Conservation (phyloP, 2,113 vertebrate species). For the Pyxicephalus adspersus region DNA sequence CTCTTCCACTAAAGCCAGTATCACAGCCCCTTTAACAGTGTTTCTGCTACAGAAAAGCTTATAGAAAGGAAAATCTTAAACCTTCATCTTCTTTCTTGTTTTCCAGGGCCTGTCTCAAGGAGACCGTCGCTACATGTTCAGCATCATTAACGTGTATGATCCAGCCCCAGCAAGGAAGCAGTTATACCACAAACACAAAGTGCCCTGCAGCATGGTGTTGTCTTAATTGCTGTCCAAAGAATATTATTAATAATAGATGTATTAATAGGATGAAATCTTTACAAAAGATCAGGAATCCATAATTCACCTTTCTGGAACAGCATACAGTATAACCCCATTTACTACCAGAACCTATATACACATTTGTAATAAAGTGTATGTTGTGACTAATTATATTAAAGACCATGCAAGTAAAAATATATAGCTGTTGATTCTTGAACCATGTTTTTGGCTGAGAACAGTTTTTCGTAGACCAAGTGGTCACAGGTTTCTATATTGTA, state of each 20-base stretch:
- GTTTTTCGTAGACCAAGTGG: no score
- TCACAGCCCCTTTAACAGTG: no score
- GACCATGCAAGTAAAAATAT: no score
- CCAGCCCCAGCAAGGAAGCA: not conserved
- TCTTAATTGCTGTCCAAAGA: no score
- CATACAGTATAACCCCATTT: not conserved
- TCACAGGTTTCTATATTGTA: no score
- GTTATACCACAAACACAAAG: slow-evolving; percentile 9
- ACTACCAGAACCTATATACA: not conserved
- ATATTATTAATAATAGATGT: no score
- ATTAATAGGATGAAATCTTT: not conserved
- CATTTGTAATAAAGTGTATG: not conserved
- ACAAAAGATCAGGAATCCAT: not conserved
- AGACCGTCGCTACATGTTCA: slow-evolving; percentile 28
- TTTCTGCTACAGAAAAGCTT: not conserved
- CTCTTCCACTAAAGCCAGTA: no score
- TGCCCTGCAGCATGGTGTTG: not conserved
- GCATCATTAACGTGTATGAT: slow-evolving; percentile 21
- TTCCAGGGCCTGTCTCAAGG: slow-evolving; percentile 12
- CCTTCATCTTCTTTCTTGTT: not conserved
- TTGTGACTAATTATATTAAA: no score
- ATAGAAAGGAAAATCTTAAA: not conserved
- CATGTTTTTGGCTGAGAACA: no score
- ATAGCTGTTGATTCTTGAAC: no score
- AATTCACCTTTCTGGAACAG: not conserved